Conservation (phyloP, 2,797 vertebrate genomes). For the Phoeniculus purpureus region DNA sequence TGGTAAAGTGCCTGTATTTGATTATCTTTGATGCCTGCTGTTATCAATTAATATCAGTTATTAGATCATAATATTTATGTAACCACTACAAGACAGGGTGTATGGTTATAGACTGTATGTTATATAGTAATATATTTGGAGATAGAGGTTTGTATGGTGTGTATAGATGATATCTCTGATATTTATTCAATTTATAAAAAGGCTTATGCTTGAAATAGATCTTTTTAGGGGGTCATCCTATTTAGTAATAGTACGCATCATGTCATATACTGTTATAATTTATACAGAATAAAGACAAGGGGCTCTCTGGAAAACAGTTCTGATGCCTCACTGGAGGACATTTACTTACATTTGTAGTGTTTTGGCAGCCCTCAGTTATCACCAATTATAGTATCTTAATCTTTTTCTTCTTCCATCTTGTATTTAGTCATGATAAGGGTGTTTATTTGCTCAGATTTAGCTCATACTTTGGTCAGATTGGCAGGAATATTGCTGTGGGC, state of each 20-base stretch:
- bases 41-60: background rate
- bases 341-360: background rate
- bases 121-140: background rate
- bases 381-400: background rate
- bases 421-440: background rate
- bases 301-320: too few relatives aligned
- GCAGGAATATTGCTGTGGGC: background rate
- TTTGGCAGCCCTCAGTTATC: background rate
- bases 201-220: background rate
- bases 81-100: background rate
- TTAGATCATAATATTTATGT: accelerated
- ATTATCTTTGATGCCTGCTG: background rate
- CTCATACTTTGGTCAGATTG: background rate
- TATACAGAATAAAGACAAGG: background rate
- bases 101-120: background rate
- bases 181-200: background rate
- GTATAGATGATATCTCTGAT: accelerated
- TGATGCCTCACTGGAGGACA: background rate
- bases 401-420: background rate
- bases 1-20: background rate
- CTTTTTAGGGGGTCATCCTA: background rate
- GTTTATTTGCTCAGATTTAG: background rate
- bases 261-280: background rate
- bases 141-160: background rate
- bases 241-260: background rate